A percentile compares a stretch with the other conserved stretches of the same genome.
These are phyloP conservation scores for Dryoscopus gambensis DNA, from an alignment of 2,113 vertebrate genomes.

Conservation along the genomic window DNA sequence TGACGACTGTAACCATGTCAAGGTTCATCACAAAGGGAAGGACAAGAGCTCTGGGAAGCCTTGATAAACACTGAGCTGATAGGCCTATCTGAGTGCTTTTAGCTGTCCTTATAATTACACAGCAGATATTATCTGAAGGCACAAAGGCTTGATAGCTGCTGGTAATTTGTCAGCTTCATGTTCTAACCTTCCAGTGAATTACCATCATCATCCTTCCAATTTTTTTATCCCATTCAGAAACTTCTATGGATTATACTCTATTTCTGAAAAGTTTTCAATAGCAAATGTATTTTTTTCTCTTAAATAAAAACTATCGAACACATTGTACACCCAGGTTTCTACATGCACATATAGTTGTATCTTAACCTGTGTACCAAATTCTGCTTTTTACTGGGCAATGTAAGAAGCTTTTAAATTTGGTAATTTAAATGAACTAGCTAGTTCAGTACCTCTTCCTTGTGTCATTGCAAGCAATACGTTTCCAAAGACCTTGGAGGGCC, in stretches of 20 bases:
- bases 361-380: neutral
- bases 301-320: neutral
- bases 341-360: neutral
- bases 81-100: neutral
- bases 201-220: neutral
- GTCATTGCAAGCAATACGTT: neutral
- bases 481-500: neutral
- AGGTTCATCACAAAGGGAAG: conserved; percentile 16
- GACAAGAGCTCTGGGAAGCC: neutral
- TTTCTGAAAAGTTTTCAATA: neutral
- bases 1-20: conserved; percentile 50
- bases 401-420: neutral
- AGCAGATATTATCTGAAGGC: neutral
- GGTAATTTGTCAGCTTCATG: neutral
- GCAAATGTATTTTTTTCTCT: neutral
- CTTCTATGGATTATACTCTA: neutral
- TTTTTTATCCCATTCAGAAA: neutral
- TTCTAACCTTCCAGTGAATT: neutral
- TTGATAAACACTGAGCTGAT: neutral
- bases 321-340: neutral
- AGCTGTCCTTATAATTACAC: neutral
- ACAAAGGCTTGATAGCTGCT: neutral
- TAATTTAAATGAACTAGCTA: neutral
- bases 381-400: neutral
- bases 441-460: neutral